Conservation (phyloP, 2,113 vertebrate genomes). For the Fregata magnificens region DNA sequence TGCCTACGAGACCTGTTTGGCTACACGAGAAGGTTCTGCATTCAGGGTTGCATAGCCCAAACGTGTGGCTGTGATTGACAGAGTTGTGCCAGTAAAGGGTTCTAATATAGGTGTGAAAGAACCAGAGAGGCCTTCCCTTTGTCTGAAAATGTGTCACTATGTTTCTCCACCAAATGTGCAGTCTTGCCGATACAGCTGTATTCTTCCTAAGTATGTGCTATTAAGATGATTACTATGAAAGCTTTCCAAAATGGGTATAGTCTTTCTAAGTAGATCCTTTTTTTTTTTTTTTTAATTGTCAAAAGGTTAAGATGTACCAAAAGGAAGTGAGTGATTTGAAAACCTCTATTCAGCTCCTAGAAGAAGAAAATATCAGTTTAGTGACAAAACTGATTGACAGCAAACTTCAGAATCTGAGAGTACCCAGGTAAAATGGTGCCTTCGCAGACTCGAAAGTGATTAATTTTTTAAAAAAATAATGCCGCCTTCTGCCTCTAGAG, state of each 20-base stretch:
- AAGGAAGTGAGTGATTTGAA: conserved; percentile 71
- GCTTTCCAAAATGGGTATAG: background rate
- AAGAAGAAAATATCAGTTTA: conserved; percentile 79
- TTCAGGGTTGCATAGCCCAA: background rate
- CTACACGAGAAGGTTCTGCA: background rate
- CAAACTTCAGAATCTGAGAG: conserved; percentile 64
- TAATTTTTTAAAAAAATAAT: background rate
- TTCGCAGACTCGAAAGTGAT: background rate
- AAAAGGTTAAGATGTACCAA: conserved; percentile 72
- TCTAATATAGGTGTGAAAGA: background rate
- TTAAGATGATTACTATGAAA: background rate
- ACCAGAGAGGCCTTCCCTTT: background rate
- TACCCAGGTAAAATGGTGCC: conserved; percentile 67
- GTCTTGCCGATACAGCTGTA: background rate
- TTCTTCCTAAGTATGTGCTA: background rate
- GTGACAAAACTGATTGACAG: conserved; percentile 70
- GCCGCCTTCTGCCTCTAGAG: background rate
- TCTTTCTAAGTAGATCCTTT: background rate
- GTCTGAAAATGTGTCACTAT: background rate
- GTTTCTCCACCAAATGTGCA: background rate
- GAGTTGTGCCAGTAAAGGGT: background rate
- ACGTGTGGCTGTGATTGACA: background rate
- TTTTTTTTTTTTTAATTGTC: background rate
- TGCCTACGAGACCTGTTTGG: background rate
- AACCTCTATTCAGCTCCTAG: conserved; percentile 62